phyloP scores from a whole-genome alignment of 2,797 vertebrate genomes.

The Dendrocincla fuliginosa region DNA sequence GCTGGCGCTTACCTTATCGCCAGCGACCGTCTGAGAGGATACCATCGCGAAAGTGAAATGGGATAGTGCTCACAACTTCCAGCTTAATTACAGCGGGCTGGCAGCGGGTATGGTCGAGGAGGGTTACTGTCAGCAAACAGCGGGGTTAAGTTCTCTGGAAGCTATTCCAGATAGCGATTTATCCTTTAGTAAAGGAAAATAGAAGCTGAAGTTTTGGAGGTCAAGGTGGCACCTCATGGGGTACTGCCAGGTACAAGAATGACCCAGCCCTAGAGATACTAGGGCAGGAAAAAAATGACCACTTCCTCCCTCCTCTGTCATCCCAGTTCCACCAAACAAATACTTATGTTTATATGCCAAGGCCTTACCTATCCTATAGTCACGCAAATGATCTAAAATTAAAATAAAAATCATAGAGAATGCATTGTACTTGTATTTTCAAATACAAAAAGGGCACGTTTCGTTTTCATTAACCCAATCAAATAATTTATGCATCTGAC shows the following conservation, averaged over 20 bases:
- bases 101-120: background rate
- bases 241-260: background rate
- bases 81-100: background rate
- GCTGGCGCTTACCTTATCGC: background rate
- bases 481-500: background rate
- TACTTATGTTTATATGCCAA: background rate
- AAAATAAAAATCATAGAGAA: background rate
- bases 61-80: background rate
- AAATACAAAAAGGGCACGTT: background rate
- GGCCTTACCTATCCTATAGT: background rate
- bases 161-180: background rate
- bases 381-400: background rate
- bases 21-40: background rate
- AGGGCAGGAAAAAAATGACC: background rate
- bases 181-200: background rate
- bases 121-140: fast-evolving
- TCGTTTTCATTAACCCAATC: background rate
- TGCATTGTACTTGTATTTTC: background rate
- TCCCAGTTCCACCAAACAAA: background rate
- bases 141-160: background rate
- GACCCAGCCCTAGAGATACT: background rate
- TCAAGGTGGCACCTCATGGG: background rate
- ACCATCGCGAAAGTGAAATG: background rate
- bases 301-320: background rate
- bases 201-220: background rate